phyloP scores from a whole-genome alignment of 2,797 vertebrate genomes.

The Schizopygopsis pylzovi region DNA sequence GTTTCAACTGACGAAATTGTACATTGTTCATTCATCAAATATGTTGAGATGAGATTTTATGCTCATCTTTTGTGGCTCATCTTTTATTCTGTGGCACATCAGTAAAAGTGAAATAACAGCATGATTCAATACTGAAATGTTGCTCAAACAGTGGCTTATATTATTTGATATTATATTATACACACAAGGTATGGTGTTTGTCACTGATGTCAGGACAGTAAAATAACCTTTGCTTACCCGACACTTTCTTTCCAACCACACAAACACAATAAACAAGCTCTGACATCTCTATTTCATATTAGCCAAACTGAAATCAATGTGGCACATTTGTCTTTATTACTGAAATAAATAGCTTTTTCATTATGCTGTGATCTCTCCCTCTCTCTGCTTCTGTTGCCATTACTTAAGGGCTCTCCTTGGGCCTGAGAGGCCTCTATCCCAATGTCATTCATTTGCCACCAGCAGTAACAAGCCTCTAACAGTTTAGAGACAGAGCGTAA shows the following conservation, averaged over 20 bases:
- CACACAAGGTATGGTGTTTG: constrained; percentile 16
- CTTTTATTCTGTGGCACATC: neutral
- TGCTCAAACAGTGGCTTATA: neutral
- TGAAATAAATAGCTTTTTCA: constrained; percentile 64
- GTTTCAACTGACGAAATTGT: neutral
- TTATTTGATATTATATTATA: neutral
- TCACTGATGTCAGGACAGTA: constrained; percentile 64
- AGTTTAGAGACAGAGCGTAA: constrained; percentile 83
- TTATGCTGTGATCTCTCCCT: constrained; percentile 54
- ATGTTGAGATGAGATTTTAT: neutral
- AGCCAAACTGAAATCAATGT: constrained; percentile 61
- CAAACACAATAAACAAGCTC: constrained; percentile 50
- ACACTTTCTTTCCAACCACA: constrained; percentile 43
- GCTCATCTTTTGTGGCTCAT: neutral
- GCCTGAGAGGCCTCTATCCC: constrained; percentile 62
- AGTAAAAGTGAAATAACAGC: neutral
- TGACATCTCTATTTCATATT: constrained; percentile 59
- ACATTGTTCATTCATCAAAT: neutral
- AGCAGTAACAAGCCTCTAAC: constrained; percentile 83
- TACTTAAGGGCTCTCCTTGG: constrained; percentile 61
- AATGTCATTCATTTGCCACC: constrained; percentile 86
- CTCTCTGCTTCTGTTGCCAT: constrained; percentile 55
- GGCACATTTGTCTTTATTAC: constrained; percentile 65
- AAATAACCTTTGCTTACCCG: constrained; percentile 54
- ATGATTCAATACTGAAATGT: neutral